Evolutionary conservation across 1,140 invertebrate species (phyloP).

Genomic region (Antheraea pernyi): DNA sequence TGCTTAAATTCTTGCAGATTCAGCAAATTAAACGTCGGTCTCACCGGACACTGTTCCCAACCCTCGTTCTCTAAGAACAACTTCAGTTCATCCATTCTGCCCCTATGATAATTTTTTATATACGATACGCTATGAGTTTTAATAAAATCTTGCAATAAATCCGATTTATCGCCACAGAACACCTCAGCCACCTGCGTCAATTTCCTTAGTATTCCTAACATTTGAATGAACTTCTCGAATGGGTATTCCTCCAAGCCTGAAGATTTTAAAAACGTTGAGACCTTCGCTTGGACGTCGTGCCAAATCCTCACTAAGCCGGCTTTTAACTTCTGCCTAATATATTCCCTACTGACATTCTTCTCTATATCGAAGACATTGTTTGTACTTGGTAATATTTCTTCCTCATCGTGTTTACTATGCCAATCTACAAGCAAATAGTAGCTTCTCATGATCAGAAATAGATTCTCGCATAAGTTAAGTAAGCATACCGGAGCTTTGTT

Average conservation of each 20-base stretch:
- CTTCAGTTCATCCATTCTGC: conserved; percentile 93
- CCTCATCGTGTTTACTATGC: conserved; percentile 83
- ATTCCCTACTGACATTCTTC: conserved; percentile 85
- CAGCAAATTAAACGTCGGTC: conserved; percentile 90
- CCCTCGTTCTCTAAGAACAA: conserved; percentile 98
- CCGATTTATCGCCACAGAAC: conserved; percentile 93
- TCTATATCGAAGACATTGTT: conserved; percentile 80
- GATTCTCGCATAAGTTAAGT: conserved; percentile 88
- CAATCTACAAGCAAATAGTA: conserved; percentile 91
- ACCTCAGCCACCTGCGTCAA: conserved; percentile 94
- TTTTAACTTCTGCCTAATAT: conserved; percentile 93
- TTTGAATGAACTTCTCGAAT: conserved; percentile 96
- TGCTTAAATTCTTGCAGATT: conserved; percentile 89
- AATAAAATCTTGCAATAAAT: conserved; percentile 92
- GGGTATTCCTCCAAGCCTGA: conserved; percentile 91
- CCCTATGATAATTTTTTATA: conserved; percentile 93
- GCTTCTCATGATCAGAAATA: conserved; percentile 90
- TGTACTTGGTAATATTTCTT: conserved; percentile 46
- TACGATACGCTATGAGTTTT: conserved; percentile 93
- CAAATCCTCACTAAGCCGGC: conserved; percentile 92
- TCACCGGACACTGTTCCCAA: conserved; percentile 94
- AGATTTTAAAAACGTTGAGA: conserved; percentile 88
- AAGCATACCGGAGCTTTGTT: conserved; percentile 91
- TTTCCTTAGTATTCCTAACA: conserved; percentile 92
- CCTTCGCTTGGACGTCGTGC: conserved; percentile 96